A percentile compares a stretch with the other conserved stretches of the same genome.
These are phyloP conservation scores for Azemiops feae DNA, from an alignment of 2,113 vertebrate genomes.

Conservation along the genomic window DNA sequence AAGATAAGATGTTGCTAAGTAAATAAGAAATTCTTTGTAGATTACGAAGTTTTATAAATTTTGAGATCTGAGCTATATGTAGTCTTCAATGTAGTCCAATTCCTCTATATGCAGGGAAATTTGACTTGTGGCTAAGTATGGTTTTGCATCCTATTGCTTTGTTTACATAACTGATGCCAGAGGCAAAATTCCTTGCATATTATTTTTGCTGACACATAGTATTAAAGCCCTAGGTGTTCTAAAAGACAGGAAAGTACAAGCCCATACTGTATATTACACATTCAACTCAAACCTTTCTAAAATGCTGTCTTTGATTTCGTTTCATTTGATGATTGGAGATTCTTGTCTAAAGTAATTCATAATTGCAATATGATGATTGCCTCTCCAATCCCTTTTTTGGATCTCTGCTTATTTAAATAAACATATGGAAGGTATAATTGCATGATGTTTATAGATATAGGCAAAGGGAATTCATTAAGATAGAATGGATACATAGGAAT, in stretches of 20 bases:
- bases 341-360: background rate
- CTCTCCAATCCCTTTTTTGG: background rate
- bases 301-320: background rate
- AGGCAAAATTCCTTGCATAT: conserved; percentile 19
- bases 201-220: conserved; percentile 8
- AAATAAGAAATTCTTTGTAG: background rate
- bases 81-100: fast-evolving
- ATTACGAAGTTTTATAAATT: background rate
- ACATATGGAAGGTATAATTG: background rate
- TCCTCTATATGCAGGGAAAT: fast-evolving
- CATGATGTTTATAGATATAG: background rate
- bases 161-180: conserved; percentile 27
- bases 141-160: conserved; percentile 36
- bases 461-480: background rate
- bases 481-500: background rate
- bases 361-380: conserved; percentile 1
- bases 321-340: background rate
- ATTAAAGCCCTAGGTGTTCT: background rate
- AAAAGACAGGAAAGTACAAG: conserved; percentile 12
- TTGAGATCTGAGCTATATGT: background rate
- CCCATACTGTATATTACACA: background rate
- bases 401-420: background rate
- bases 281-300: background rate
- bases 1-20: background rate
- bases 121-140: conserved; percentile 21